These are phyloP conservation scores for Nasonia giraulti DNA, from an alignment of 1,140 invertebrate species.

Conservation along the genomic window DNA sequence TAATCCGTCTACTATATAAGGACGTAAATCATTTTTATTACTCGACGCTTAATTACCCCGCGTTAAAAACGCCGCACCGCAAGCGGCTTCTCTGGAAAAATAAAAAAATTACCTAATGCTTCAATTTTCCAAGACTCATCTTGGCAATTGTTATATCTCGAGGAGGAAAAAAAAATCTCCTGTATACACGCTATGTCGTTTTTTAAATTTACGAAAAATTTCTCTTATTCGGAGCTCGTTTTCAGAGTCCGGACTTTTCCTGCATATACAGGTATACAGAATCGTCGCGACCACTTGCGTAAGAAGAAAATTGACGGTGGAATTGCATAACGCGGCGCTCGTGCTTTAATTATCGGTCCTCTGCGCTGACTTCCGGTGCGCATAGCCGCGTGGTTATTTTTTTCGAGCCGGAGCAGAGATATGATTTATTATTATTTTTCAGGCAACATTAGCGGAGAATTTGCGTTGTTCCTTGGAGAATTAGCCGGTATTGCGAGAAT, in stretches of 20 bases:
- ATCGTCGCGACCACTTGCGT: background rate
- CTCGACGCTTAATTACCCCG: background rate
- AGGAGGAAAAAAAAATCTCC: too few relatives aligned
- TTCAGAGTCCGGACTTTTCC: background rate
- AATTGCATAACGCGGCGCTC: slow-evolving; percentile 26
- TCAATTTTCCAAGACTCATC: too few relatives aligned
- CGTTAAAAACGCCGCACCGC: background rate
- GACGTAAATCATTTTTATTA: slow-evolving; percentile 12
- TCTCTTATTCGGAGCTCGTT: background rate
- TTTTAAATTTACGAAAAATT: background rate
- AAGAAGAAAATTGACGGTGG: slow-evolving; percentile 38
- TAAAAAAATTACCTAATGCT: background rate
- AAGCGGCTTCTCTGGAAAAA: background rate
- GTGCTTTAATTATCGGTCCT: slow-evolving; percentile 34
- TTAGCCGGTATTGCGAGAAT: background rate
- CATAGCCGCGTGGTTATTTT: background rate
- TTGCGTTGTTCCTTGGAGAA: background rate
- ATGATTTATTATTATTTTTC: background rate
- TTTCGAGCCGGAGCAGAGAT: background rate
- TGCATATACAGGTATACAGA: background rate
- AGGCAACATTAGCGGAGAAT: too few relatives aligned
- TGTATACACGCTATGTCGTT: background rate
- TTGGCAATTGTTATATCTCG: background rate
- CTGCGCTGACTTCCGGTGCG: background rate
- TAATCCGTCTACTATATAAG: background rate